Evolutionary conservation across 2,113 vertebrate genomes (phyloP).

Genomic region (Cololabis saira): DNA sequence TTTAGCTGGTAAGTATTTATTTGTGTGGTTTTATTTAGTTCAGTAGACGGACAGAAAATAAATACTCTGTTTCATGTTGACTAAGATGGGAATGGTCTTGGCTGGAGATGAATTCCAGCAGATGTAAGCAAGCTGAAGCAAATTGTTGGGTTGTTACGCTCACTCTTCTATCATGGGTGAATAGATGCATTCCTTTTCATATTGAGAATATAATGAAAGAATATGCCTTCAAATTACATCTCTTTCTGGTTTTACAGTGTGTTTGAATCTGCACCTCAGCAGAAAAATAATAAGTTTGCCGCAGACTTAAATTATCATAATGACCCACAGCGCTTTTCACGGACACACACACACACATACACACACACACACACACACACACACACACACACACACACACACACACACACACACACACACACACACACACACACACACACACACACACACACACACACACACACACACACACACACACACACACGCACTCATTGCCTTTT

Average conservation of each 20-base stretch:
- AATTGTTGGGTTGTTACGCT: conserved; percentile 49
- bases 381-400: conserved; percentile 26
- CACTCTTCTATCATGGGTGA: conserved; percentile 43
- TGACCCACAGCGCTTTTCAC: conserved; percentile 36
- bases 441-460: conserved; percentile 30
- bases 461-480: conserved; percentile 26
- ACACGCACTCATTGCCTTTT: conserved; percentile 42
- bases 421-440: conserved; percentile 30
- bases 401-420: conserved; percentile 33
- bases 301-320: conserved; percentile 66
- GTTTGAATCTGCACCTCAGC: conserved; percentile 70
- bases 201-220: conserved; percentile 59
- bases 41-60: conserved; percentile 8
- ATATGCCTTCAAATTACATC: conserved; percentile 50
- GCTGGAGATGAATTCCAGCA: conserved; percentile 14
- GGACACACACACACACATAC: conserved; percentile 34
- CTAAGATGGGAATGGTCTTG: conserved; percentile 15
- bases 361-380: conserved; percentile 29
- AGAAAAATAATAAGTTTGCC: conserved; percentile 64
- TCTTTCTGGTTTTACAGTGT: conserved; percentile 37
- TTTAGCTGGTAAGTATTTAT: neutral
- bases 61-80: conserved; percentile 21
- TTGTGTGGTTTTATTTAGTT: conserved; percentile 26
- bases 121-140: conserved; percentile 30
- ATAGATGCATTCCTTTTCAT: conserved; percentile 56